phyloP scores from a whole-genome alignment of 2,113 vertebrate species.

The Columba janthina region DNA sequence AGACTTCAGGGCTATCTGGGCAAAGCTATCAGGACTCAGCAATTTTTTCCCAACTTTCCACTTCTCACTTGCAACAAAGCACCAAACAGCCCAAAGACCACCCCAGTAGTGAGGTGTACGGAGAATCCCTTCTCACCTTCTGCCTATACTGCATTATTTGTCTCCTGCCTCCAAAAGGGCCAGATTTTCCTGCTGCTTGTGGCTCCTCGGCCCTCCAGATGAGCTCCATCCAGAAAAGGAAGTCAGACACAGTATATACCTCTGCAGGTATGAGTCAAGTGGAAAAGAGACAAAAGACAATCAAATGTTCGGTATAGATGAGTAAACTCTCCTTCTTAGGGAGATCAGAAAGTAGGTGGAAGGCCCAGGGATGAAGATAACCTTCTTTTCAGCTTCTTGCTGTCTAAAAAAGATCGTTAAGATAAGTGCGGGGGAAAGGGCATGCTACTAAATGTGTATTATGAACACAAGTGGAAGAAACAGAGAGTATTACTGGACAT shows the following conservation, averaged over 20 bases:
- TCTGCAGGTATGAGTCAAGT: constrained; percentile 6
- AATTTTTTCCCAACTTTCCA: background rate
- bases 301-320: background rate
- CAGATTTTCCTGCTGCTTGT: background rate
- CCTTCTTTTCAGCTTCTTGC: background rate
- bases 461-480: background rate
- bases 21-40: background rate
- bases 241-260: background rate
- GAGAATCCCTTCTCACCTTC: background rate
- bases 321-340: background rate
- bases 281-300: constrained; percentile 16
- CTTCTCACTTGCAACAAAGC: background rate
- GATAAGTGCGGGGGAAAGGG: background rate
- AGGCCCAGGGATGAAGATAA: background rate
- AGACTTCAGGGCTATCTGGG: background rate
- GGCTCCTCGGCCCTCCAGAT: background rate
- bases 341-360: background rate
- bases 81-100: background rate
- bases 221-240: background rate
- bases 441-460: background rate
- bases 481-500: background rate
- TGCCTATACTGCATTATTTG: background rate
- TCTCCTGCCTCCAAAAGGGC: background rate
- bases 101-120: background rate
- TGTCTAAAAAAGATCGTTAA: background rate